Evolutionary conservation across 2,888 invertebrate genomes (phyloP), one percentile per base, ranked within the genome.

Genomic region (Halictus ligatus): DNA sequence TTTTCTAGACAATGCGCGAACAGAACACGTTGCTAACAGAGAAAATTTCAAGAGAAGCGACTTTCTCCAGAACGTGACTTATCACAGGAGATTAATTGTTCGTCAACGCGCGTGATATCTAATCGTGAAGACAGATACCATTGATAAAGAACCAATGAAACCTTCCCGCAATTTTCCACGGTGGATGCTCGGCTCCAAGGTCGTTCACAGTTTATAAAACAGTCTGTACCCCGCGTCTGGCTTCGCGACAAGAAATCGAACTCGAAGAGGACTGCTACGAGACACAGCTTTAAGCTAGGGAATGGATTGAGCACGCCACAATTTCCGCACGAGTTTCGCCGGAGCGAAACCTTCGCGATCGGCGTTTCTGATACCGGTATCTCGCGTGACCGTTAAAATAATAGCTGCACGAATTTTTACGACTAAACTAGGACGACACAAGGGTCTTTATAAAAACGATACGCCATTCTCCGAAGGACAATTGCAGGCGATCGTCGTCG

Each of bases 221-320:
- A 29, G 2, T 21, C 50, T 54, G 69, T 40, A 18, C 0, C 6
- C 2, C 25, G 60, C 25, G 50, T 25, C 15, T 54, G 35, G 25
- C 6, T 21, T 69, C n/a, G 48, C 21, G 48, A 80, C 7, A 54
- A 83, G 12, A 71, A 54, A 50, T 25, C 35, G 69, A 78, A 40
- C n/a, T 43, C n/a, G 40, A 54, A 54, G 40, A n/a, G 75, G 25
- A 29, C 35, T 40, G n/a, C 54, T 29, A 54, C 10, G 43, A 54
- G 43, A 80, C 54, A 50, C 13, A 18, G 13, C 15, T n/a, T 80
- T 80, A 64, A 81, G 64, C 60, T n/a, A 64, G 6, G 75, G 75
- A 76, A 76, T 29, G 72, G 7, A 71, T 29, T 48, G 75, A 81
- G 54, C 81, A 43, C 40, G 25, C 29, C 40, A 64, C 8, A 2